phyloP scores from a whole-genome alignment of 2,113 vertebrate species.

The Odontesthes bonariensis region DNA sequence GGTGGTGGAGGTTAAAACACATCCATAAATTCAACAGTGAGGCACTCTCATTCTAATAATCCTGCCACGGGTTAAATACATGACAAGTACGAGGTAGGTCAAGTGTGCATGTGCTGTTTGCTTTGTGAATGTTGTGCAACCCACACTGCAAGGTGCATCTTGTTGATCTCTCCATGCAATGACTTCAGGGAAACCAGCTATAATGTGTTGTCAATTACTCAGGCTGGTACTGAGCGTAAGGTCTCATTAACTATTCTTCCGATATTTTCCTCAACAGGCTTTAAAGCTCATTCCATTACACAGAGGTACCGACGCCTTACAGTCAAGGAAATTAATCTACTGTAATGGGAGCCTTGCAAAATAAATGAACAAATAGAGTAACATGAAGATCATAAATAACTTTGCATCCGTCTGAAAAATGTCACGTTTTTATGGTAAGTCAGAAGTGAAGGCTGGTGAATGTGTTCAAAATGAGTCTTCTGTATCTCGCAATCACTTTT shows the following conservation, averaged over 20 bases:
- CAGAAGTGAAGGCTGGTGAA: conserved; percentile 7
- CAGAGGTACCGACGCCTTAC: conserved; percentile 41
- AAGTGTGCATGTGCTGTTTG: conserved; percentile 15
- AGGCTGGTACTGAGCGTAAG: conserved; percentile 37
- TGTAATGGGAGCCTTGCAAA: conserved; percentile 7
- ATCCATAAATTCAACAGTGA: conserved; percentile 17
- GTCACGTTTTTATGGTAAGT: conserved; percentile 29
- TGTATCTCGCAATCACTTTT: conserved; percentile 38
- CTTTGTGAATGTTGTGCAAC: conserved; percentile 26
- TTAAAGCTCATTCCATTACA: conserved; percentile 31
- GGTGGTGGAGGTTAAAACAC: conserved; percentile 15
- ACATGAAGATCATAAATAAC: conserved; percentile 1
- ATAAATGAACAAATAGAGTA: conserved; percentile 20
- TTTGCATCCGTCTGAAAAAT: conserved; percentile 26
- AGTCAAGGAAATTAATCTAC: conserved; percentile 22
- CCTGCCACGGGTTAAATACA: not conserved
- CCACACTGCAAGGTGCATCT: conserved; percentile 24
- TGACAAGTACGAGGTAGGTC: not conserved
- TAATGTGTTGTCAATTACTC: conserved; percentile 44
- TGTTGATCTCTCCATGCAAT: conserved; percentile 24
- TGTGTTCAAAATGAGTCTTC: conserved; percentile 44
- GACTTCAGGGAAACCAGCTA: conserved; percentile 32
- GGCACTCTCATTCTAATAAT: not conserved
- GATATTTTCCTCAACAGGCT: conserved; percentile 33
- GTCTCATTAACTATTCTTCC: conserved; percentile 39